These are phyloP conservation scores for Drosophila nigrodunni DNA, from an alignment of 1,140 invertebrate genomes.

Conservation along the genomic window DNA sequence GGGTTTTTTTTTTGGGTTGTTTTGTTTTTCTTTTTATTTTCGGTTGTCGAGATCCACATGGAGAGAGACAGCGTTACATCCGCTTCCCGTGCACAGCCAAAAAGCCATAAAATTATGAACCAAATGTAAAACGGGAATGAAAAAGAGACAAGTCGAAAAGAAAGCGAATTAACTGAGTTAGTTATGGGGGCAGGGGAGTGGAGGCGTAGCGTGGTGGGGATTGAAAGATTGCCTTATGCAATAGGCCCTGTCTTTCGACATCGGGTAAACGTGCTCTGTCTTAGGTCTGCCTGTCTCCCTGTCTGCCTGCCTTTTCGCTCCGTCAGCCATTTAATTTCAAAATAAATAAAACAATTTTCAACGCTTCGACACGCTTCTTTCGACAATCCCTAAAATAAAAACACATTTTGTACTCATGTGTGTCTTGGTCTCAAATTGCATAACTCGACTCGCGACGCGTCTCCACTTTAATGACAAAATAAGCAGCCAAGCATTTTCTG, in stretches of 20 bases:
- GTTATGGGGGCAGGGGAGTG: not conserved
- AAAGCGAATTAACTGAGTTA: constrained; percentile 54
- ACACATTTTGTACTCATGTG: constrained; percentile 28
- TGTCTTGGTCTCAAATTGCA: constrained; percentile 38
- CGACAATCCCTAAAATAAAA: constrained; percentile 38
- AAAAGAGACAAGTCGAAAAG: constrained; percentile 49
- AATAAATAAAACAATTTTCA: constrained; percentile 74
- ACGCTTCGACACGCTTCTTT: constrained; percentile 69
- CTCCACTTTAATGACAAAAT: constrained; percentile 60
- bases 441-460: constrained; percentile 17
- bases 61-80: constrained; percentile 56
- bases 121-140: constrained; percentile 63
- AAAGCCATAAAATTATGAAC: constrained; percentile 76
- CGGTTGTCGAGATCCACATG: constrained; percentile 2
- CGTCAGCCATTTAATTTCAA: constrained; percentile 75
- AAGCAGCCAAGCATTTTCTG: constrained; percentile 32
- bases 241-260: constrained; percentile 60
- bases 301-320: constrained; percentile 39
- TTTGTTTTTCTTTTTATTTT: constrained; percentile 19
- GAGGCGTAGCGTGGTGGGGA: not conserved
- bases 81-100: constrained; percentile 72
- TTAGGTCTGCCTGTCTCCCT: too few relatives aligned
- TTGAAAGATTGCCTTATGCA: constrained; percentile 58
- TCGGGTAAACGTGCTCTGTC: constrained; percentile 30
- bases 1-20: constrained; percentile 32